Evolutionary conservation across 2,888 invertebrate species (phyloP), one percentile per base, ranked within the genome.

Genomic region (Nymphalis polychloros): DNA sequence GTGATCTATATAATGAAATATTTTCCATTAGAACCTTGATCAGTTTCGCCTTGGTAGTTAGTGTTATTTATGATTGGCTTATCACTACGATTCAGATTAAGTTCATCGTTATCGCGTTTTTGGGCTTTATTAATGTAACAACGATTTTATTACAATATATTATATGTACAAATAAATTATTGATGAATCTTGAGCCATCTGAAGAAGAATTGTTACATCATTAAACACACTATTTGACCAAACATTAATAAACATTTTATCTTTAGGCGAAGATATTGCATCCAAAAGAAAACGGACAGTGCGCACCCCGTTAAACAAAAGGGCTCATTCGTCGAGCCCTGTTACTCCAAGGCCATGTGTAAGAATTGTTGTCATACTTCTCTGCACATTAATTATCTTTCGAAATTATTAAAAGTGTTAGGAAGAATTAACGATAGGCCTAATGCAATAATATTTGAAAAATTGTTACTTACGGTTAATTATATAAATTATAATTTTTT

Each of bases 301-400:
- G 8, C 77, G 77, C 64, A 67, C 77, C 10, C 19, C 69, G 55
- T 73, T 47, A 7, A 59, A 68, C 68, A 88, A 83, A 74, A 79
- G 87, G 70, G 76, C 85, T 41, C 85, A 85, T 47, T 88, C 88
- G 2, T 76, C 72, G 16, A 81, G 81, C 64, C 85, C 86, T 3
- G 76, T 70, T 10, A 19, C 74, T 19, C 68, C 67, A 16, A 78
- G 79, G 71, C 69, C 76, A 23, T 76, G 76, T 49, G 82, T 83
- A 72, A 73, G 64, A 16, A 23, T 47, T 31, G 2, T n/a, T 8
- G 8, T 49, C 7, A 49, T 41, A 31, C 27, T 31, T 31, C 6
- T 6, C 27, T 31, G 27, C 6, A 31, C 27, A 31, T 31, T 31
- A 31, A 31, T 6, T 31, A 31, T 31, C 27, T 5, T 27, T 27